Evolutionary conservation across 2,888 invertebrate species (phyloP).

Genomic region (Polyommatus iphigenia): DNA sequence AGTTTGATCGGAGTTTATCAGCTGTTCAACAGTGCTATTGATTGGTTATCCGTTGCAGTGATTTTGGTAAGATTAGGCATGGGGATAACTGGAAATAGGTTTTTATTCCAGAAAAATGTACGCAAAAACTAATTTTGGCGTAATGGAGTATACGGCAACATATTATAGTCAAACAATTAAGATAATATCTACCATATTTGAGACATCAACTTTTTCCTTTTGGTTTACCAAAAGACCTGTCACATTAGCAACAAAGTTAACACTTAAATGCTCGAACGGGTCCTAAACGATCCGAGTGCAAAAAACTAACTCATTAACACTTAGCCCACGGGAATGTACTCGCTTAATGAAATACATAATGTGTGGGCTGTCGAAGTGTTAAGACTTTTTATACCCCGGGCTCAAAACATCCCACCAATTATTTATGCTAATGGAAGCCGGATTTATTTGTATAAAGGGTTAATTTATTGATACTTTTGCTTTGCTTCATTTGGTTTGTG

Average conservation of each 20-base stretch:
- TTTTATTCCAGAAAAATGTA: too few relatives aligned
- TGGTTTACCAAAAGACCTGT: not conserved
- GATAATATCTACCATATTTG: not conserved
- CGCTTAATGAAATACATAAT: constrained; percentile 27
- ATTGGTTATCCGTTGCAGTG: not conserved
- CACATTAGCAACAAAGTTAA: constrained; percentile 10
- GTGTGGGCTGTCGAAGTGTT: constrained; percentile 27
- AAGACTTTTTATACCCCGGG: constrained; percentile 8
- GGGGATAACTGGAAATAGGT: not conserved
- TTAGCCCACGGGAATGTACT: constrained; percentile 5
- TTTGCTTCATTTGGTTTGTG: not conserved
- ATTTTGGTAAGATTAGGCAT: not conserved
- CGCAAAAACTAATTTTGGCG: too few relatives aligned
- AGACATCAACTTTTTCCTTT: not conserved
- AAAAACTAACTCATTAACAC: constrained; percentile 13
- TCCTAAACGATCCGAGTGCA: not conserved
- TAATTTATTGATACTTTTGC: constrained; percentile 15
- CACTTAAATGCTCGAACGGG: not conserved
- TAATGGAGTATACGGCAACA: too few relatives aligned
- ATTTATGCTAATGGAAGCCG: constrained; percentile 23
- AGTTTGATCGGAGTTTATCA: not conserved
- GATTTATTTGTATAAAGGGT: constrained; percentile 21
- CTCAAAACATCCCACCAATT: constrained; percentile 27
- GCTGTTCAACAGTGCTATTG: not conserved
- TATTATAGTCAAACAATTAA: too few relatives aligned